These are phyloP conservation scores for Zaprionus taronus DNA, from an alignment of 1,140 invertebrate species.

Conservation along the genomic window DNA sequence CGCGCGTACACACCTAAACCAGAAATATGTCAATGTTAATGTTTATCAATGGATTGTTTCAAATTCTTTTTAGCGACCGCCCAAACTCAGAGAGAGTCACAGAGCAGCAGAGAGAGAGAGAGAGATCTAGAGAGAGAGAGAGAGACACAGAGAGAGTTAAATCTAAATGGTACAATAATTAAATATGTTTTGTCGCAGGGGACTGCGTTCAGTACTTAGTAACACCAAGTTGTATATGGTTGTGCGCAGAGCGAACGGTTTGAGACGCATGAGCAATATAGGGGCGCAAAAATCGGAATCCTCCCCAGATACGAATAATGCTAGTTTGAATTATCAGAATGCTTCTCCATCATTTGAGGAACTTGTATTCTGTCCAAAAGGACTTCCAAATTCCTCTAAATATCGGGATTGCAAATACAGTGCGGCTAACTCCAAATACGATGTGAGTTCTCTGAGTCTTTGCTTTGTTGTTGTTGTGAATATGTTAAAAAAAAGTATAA, in stretches of 20 bases:
- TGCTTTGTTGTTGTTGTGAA: not conserved
- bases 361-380: constrained; percentile 48
- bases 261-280: constrained; percentile 6
- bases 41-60: constrained; percentile 11
- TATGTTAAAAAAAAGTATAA: not conserved
- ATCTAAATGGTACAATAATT: not conserved
- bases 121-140: not conserved
- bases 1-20: not conserved
- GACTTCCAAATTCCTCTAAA: not conserved
- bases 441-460: constrained; percentile 17
- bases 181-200: constrained; percentile 17
- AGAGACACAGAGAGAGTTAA: not conserved
- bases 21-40: constrained; percentile 13
- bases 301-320: not conserved
- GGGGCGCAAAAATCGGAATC: not conserved
- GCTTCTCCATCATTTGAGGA: constrained; percentile 26
- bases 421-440: constrained; percentile 11
- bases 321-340: not conserved
- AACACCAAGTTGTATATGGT: not conserved
- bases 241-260: not conserved
- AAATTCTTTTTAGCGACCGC: not conserved
- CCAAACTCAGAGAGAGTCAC: not conserved
- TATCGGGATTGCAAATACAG: constrained; percentile 2
- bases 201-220: constrained; percentile 4
- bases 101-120: not conserved